Evolutionary conservation across 2,113 vertebrate genomes (phyloP), one percentile per base, ranked within the genome.

Genomic region (Aegypius monachus): DNA sequence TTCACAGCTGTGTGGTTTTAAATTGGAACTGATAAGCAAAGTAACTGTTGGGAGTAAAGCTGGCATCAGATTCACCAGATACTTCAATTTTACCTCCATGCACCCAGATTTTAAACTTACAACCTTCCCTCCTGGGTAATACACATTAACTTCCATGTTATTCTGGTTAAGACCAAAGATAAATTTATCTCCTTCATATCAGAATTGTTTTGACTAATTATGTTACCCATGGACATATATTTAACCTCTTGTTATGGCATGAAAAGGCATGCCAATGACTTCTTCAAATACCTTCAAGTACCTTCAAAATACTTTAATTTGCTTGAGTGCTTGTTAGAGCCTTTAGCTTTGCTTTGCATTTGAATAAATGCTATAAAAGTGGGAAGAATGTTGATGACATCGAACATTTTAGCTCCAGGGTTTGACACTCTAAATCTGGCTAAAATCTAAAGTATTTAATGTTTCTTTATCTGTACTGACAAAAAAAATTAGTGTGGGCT

Each of bases 401-500:
- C 25, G 77, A 95, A 92, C 81, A 34, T 40, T 86, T 95, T 82
- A 79, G 61, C 70, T 95, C 29, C 38, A n/a, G 89, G 81, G 48
- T 95, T 38, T 88, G 91, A 89, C 62, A 89, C 70, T 38, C 32
- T 79, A 86, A 88, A 86, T 93, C 73, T 94, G 83, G 53, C 70
- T 95, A 81, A 94, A 89, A 87, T 94, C 84, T 85, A 70, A 89
- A 87, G 34, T 80, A 70, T 81, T 84, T 87, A 91, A 80, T 62
- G n/a, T 81, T 84, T 92, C 72, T 90, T 92, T 88, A 75, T 93
- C 65, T 79, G 34, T 88, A 61, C 32, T 47, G 88, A 67, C 52
- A 38, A 86, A 82, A 86, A 73, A 40, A 26, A 17, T 20, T 14
- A 53, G 11, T 4, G 52, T 70, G 78, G 40, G 27, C 84, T 96